These are phyloP conservation scores for Thaumetopoea pityocampa DNA, from an alignment of 1,140 invertebrate genomes.

Conservation along the genomic window DNA sequence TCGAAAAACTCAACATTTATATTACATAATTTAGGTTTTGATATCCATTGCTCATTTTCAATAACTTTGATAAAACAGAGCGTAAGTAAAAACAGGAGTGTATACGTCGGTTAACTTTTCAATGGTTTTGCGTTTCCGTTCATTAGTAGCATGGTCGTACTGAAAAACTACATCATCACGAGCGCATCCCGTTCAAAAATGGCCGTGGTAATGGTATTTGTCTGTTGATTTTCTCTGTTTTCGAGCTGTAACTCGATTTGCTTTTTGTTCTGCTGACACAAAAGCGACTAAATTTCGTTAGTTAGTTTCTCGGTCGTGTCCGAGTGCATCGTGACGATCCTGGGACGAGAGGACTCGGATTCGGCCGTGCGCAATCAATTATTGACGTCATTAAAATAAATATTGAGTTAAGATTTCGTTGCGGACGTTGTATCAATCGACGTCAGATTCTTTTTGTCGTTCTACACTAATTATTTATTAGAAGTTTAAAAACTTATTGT, in stretches of 20 bases:
- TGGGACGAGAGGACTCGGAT: constrained; percentile 15
- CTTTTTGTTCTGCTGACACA: constrained; percentile 59
- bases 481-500: too few relatives aligned
- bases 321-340: constrained; percentile 34
- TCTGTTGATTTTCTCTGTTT: constrained; percentile 71
- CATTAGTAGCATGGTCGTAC: constrained; percentile 23
- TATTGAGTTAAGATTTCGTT: constrained; percentile 58
- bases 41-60: constrained; percentile 22
- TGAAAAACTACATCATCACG: constrained; percentile 70
- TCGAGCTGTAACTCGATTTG: constrained; percentile 72
- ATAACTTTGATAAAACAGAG: background rate
- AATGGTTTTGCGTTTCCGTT: background rate
- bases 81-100: constrained; percentile 23
- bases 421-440: constrained; percentile 26
- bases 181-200: constrained; percentile 63
- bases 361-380: constrained; percentile 57
- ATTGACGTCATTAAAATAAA: constrained; percentile 63
- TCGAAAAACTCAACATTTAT: constrained; percentile 1
- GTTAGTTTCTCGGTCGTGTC: constrained; percentile 31
- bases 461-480: too few relatives aligned
- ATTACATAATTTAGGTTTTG: background rate
- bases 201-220: constrained; percentile 69
- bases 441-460: constrained; percentile 10
- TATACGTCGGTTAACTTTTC: background rate
- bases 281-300: constrained; percentile 70